phyloP scores from a whole-genome alignment of 2,797 vertebrate genomes.

The Falco novaeseelandiae region DNA sequence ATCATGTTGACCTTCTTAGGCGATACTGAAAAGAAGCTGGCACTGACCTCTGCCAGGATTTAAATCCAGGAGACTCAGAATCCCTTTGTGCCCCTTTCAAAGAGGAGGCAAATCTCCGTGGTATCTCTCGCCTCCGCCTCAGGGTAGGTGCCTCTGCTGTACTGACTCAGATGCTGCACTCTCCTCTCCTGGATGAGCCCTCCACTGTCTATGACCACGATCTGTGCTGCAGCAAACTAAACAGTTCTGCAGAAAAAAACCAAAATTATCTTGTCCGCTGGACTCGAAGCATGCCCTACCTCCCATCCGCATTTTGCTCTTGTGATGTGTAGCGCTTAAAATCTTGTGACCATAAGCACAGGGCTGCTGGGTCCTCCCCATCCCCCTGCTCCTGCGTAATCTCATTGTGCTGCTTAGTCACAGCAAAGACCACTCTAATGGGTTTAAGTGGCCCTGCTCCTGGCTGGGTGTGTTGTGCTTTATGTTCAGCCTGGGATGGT shows the following conservation, averaged over 20 bases:
- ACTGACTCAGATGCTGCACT: not conserved
- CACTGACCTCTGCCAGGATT: conserved; percentile 52
- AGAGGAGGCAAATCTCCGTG: conserved; percentile 13
- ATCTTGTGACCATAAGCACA: not conserved
- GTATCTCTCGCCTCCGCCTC: not conserved
- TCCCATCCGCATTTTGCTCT: not conserved
- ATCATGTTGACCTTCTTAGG: conserved; percentile 45
- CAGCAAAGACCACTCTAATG: conserved; percentile 25
- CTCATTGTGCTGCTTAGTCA: conserved; percentile 54
- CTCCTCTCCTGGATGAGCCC: not conserved
- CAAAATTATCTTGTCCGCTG: not conserved
- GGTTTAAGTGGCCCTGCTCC: conserved; percentile 24
- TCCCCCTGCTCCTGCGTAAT: not conserved
- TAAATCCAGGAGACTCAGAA: conserved; percentile 17
- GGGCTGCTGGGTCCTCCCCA: not conserved
- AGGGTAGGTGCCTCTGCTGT: not conserved
- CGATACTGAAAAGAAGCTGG: conserved; percentile 45
- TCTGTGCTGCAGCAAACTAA: not conserved
- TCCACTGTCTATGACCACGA: not conserved
- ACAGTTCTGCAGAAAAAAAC: not conserved
- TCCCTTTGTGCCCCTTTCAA: conserved; percentile 34
- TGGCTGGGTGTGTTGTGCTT: not conserved
- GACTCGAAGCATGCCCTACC: not conserved
- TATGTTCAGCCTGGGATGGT: not conserved
- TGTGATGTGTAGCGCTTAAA: not conserved